A percentile compares a stretch with the other conserved stretches of the same genome.
phyloP scores from a whole-genome alignment of 1,140 invertebrate genomes.

The Sitodiplosis mosellana region DNA sequence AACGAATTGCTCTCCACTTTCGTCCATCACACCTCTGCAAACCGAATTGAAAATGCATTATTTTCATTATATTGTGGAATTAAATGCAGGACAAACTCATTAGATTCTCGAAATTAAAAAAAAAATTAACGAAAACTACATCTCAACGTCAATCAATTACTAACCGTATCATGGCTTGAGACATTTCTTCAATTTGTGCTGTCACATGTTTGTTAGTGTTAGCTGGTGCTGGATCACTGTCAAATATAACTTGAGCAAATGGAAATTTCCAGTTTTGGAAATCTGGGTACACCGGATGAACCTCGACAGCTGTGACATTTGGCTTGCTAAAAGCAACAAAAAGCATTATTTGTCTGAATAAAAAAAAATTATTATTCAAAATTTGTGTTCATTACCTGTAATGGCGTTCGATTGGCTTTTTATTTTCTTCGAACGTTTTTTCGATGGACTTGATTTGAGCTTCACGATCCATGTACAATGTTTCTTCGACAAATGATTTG shows the following conservation, averaged over 20 bases:
- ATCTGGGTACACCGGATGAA: constrained; percentile 82
- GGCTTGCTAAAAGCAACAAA: constrained; percentile 40
- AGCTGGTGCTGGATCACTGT: constrained; percentile 82
- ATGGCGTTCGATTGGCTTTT: constrained; percentile 72
- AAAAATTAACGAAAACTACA: neutral
- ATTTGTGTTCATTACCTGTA: too few relatives aligned
- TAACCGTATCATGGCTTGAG: constrained; percentile 91
- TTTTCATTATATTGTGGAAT: constrained; percentile 2
- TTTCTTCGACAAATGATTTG: constrained; percentile 86
- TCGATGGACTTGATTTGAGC: constrained; percentile 96
- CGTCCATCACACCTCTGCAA: constrained; percentile 85
- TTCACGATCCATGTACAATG: constrained; percentile 89
- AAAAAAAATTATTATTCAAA: too few relatives aligned
- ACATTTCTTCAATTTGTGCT: constrained; percentile 90
- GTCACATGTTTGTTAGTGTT: constrained; percentile 61
- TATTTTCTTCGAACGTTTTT: constrained; percentile 91
- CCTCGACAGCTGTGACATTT: constrained; percentile 78
- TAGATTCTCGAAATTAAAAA: constrained; percentile 1
- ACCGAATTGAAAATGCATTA: constrained; percentile 1
- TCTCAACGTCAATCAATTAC: constrained; percentile 6
- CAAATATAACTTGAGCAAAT: constrained; percentile 96
- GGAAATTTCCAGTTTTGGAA: constrained; percentile 95
- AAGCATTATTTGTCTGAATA: neutral
- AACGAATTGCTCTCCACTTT: constrained; percentile 96
- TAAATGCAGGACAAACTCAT: too few relatives aligned